phyloP scores from a whole-genome alignment of 2,797 vertebrate species.

The Helicolenus hilgendorfi region DNA sequence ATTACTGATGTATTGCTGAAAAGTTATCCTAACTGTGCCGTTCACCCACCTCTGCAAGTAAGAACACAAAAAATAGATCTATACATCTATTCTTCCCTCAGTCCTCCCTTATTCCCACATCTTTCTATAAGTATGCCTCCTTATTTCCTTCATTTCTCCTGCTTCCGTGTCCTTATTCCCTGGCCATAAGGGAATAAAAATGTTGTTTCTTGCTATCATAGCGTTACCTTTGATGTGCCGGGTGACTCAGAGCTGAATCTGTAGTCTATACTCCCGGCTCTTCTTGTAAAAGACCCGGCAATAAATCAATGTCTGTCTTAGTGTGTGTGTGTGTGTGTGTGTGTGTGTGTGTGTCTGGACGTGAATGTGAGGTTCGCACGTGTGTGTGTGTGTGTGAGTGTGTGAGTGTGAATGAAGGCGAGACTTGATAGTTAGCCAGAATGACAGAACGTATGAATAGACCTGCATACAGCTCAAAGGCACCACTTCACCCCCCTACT shows the following conservation, averaged over 20 bases:
- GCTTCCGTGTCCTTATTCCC: conserved; percentile 1
- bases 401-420: conserved; percentile 34
- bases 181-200: not conserved
- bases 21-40: conserved; percentile 25
- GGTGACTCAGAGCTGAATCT: conserved; percentile 42
- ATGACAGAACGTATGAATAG: conserved; percentile 51
- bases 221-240: conserved; percentile 37
- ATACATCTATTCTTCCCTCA: not conserved
- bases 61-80: not conserved
- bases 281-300: conserved; percentile 53
- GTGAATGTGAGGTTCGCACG: conserved; percentile 29
- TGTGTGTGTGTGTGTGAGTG: conserved; percentile 26
- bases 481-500: conserved; percentile 56
- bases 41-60: not conserved
- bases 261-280: conserved; percentile 32
- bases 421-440: conserved; percentile 38
- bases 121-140: not conserved
- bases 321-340: conserved; percentile 31
- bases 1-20: conserved; percentile 43
- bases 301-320: conserved; percentile 70
- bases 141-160: not conserved
- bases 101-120: not conserved
- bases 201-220: conserved; percentile 12
- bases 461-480: conserved; percentile 43
- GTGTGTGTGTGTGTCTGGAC: conserved; percentile 32